Evolutionary conservation across 2,888 invertebrate genomes (phyloP).

Genomic region (Aplocera efformata): DNA sequence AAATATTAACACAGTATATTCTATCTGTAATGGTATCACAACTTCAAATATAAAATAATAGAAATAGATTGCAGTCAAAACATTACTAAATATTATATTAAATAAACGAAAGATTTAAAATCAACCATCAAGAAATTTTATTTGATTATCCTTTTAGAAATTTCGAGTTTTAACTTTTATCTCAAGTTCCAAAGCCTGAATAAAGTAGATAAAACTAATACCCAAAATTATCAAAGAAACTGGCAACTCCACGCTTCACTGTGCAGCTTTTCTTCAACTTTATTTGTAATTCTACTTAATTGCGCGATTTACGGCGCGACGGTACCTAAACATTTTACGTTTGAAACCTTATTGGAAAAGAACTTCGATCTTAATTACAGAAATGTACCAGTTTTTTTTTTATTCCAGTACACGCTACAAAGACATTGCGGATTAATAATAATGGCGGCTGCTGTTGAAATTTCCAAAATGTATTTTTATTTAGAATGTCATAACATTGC

Average conservation of each 20-base stretch:
- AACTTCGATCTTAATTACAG: slow-evolving; percentile 50
- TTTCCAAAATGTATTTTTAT: too few relatives aligned
- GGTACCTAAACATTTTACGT: slow-evolving; percentile 57
- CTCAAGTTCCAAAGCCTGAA: too few relatives aligned
- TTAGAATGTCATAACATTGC: too few relatives aligned
- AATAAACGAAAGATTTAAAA: too few relatives aligned
- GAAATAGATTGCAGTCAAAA: too few relatives aligned
- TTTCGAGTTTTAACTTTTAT: slow-evolving; percentile 3
- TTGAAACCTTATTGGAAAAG: slow-evolving; percentile 53
- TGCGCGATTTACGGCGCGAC: slow-evolving; percentile 68
- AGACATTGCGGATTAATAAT: too few relatives aligned
- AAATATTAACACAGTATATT: too few relatives aligned
- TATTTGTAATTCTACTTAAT: slow-evolving; percentile 77
- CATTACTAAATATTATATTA: too few relatives aligned
- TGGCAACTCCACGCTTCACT: slow-evolving; percentile 22
- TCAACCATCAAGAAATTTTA: background rate
- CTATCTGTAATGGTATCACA: too few relatives aligned
- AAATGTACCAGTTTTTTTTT: slow-evolving; percentile 35
- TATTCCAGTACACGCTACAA: slow-evolving; percentile 18
- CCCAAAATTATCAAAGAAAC: slow-evolving; percentile 20
- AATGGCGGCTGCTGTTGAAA: too few relatives aligned
- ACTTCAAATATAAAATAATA: too few relatives aligned
- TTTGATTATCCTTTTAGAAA: slow-evolving; percentile 2
- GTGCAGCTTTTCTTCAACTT: slow-evolving; percentile 45
- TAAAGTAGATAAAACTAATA: background rate